Evolutionary conservation across 2,888 invertebrate genomes (phyloP).

Genomic region (Cataglyphis altisquamis): DNA sequence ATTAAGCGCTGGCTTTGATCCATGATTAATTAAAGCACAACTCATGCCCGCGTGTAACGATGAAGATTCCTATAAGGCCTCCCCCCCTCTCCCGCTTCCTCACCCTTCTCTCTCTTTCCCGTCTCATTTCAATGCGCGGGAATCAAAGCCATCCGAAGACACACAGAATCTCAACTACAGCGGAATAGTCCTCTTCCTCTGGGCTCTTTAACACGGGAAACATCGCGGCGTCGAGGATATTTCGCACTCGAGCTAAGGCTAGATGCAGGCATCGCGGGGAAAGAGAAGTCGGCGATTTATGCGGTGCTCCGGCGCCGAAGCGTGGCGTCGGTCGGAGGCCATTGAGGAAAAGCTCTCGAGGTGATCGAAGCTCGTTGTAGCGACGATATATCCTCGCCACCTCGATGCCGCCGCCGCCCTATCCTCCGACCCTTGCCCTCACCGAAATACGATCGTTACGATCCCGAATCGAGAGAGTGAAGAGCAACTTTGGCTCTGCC

Average conservation of each 20-base stretch:
- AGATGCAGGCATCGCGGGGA: constrained; percentile 16
- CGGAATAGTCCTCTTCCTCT: background rate
- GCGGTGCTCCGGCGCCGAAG: constrained; percentile 57
- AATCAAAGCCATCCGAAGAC: constrained; percentile 48
- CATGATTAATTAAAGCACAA: constrained; percentile 73
- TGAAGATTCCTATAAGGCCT: constrained; percentile 40
- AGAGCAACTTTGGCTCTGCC: constrained; percentile 59
- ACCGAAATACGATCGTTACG: constrained; percentile 72
- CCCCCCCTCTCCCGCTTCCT: background rate
- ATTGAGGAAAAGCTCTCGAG: constrained; percentile 73
- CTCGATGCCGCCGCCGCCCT: constrained; percentile 53
- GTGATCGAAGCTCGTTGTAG: constrained; percentile 75
- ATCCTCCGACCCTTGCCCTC: constrained; percentile 44
- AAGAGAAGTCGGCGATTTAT: constrained; percentile 67
- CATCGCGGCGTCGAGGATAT: constrained; percentile 25
- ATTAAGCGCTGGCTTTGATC: constrained; percentile 76
- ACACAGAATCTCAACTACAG: background rate
- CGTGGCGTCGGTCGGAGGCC: constrained; percentile 62
- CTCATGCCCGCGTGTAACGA: constrained; percentile 51
- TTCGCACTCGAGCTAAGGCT: constrained; percentile 5
- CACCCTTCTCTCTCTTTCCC: too few relatives aligned
- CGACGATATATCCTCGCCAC: constrained; percentile 69
- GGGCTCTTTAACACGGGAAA: background rate
- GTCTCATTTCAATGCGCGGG: constrained; percentile 13
- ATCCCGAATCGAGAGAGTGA: constrained; percentile 67